phyloP scores from a whole-genome alignment of 1,140 invertebrate genomes.

The Octopus sinensis region DNA sequence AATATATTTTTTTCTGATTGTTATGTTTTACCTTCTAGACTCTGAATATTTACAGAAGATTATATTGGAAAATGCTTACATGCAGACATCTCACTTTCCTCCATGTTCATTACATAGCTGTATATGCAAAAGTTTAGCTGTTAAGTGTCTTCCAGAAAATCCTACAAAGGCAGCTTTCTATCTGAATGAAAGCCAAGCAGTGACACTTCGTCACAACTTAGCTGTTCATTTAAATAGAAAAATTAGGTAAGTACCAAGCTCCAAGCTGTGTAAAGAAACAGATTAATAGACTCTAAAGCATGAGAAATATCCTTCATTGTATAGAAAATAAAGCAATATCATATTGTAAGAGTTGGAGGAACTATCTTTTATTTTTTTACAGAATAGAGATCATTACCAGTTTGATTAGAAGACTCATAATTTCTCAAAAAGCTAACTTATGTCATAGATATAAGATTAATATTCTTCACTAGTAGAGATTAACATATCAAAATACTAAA shows the following conservation, averaged over 20 bases:
- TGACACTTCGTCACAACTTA: constrained; percentile 43
- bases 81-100: constrained; percentile 34
- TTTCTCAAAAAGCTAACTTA: constrained; percentile 19
- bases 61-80: constrained; percentile 28
- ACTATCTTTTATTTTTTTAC: too few relatives aligned
- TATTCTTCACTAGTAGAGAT: neutral
- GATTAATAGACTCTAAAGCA: too few relatives aligned
- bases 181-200: constrained; percentile 37
- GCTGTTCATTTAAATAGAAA: constrained; percentile 31
- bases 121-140: constrained; percentile 37
- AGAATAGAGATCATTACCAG: too few relatives aligned
- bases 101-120: constrained; percentile 26
- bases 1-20: too few relatives aligned
- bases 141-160: constrained; percentile 29
- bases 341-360: too few relatives aligned
- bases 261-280: too few relatives aligned
- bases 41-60: too few relatives aligned
- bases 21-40: too few relatives aligned
- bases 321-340: too few relatives aligned
- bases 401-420: too few relatives aligned
- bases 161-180: constrained; percentile 36
- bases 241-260: constrained; percentile 33
- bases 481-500: too few relatives aligned
- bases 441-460: constrained; percentile 19
- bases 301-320: too few relatives aligned